Conservation (phyloP, 2,113 vertebrate genomes). For the Hylia prasina region DNA sequence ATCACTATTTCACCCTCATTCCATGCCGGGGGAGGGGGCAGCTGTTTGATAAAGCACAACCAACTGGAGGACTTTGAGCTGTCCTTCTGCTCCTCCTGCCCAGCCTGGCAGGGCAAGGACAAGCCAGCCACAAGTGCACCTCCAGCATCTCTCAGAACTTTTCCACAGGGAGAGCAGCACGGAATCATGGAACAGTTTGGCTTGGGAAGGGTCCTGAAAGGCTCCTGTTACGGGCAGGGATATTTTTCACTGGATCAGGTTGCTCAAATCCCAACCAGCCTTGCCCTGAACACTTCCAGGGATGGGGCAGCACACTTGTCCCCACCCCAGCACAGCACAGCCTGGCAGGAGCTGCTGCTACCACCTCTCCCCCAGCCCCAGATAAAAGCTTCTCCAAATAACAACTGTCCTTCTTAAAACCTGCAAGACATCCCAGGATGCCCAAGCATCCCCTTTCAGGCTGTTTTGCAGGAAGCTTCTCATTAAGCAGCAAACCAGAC, state of each 20-base stretch:
- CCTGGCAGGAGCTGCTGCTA: background rate
- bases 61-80: conserved; percentile 66
- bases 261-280: background rate
- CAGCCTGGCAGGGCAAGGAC: conserved; percentile 42
- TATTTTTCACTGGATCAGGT: background rate
- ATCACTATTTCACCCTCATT: conserved; percentile 61
- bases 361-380: background rate
- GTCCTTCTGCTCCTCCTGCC: conserved; percentile 57
- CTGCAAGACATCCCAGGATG: background rate
- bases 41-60: conserved; percentile 59
- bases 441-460: background rate
- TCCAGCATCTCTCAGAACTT: background rate
- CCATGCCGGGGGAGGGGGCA: conserved; percentile 58
- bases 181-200: fast-evolving
- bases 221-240: background rate
- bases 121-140: background rate
- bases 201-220: background rate
- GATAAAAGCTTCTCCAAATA: background rate
- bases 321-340: fast-evolving
- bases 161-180: background rate
- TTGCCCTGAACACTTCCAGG: background rate
- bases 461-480: background rate
- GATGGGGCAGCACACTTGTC: background rate
- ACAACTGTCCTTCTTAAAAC: background rate
- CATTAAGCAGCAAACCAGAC: background rate